Evolutionary conservation across 2,113 vertebrate species (phyloP), one percentile per base, ranked within the genome.

Genomic region (Columba janthina): DNA sequence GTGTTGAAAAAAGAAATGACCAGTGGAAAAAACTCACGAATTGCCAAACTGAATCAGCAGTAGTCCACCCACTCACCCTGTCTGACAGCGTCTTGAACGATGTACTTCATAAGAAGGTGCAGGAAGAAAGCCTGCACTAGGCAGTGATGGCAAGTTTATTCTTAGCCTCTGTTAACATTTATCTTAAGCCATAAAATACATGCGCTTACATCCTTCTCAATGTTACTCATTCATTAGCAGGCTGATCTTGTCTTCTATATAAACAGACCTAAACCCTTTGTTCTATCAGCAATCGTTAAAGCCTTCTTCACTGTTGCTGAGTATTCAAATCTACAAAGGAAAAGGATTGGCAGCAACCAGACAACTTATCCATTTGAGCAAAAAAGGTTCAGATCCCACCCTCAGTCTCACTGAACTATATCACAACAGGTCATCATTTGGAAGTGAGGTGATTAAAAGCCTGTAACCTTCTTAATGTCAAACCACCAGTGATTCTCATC

Each of bases 141-240:
- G 71, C 60, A 95, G 26, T 5, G 25, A 91, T 36, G 36, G 34
- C 48, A 71, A 64, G 29, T 70, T 85, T 93, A 76, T 79, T 82
- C 60, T 75, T 72, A 73, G 61, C 15, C 40, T 44, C 61, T 51
- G 34, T 62, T 91, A 94, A 91, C 85, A 62, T 89, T 86, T 56
- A 77, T 83, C 75, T 91, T 86, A 80, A 57, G 12, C 51, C 48
- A 85, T 91, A 83, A 93, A 90, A 89, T 76, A 61, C 56, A 46
- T 11, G 26, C 53, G 36, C 44, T 94, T 75, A 65, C 53, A 78
- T 61, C 64, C 80, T 81, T 85, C 76, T 81, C 69, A 57, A 32
- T 56, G 72, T 85, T 62, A 72, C 36, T 90, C 82, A 90, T 42
- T 85, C 79, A 71, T 83, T 79, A 88, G 42, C 38, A 93, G 60